Percentiles rank a stretch among this genome's conserved stretches.
phyloP scores from a whole-genome alignment of 2,888 invertebrate species.

The Ashinkailepas kermadecensis region DNA sequence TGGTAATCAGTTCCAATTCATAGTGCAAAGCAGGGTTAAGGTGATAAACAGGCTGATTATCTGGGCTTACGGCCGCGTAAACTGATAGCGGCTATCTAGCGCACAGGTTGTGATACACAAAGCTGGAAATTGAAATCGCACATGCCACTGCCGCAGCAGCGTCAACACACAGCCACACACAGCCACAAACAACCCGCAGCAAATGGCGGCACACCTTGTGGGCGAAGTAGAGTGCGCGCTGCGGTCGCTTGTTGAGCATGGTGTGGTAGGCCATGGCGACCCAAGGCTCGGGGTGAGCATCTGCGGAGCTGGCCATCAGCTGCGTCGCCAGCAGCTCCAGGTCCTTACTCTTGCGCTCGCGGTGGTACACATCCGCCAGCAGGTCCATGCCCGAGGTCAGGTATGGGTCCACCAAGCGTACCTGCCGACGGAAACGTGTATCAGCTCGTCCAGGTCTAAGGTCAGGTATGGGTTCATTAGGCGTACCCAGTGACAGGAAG shows the following conservation, averaged over 20 bases:
- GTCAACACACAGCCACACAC: neutral
- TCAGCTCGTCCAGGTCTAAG: too few relatives aligned
- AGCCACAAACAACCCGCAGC: neutral
- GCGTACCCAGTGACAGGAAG: too few relatives aligned
- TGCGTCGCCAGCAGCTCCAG: constrained; percentile 55
- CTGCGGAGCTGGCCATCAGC: constrained; percentile 40
- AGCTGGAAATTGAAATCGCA: too few relatives aligned
- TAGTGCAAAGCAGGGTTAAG: too few relatives aligned
- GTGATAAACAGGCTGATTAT: too few relatives aligned
- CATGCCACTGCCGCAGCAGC: too few relatives aligned
- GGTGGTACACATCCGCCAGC: constrained; percentile 54
- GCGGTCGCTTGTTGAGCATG: constrained; percentile 55
- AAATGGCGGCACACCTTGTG: constrained; percentile 49
- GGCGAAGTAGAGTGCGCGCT: constrained; percentile 62
- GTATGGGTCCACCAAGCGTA: constrained; percentile 49
- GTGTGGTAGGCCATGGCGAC: constrained; percentile 65
- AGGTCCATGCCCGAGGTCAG: constrained; percentile 56
- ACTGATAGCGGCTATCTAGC: too few relatives aligned
- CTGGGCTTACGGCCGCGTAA: too few relatives aligned
- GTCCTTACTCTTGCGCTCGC: constrained; percentile 53
- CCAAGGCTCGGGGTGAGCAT: constrained; percentile 60
- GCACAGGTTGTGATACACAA: too few relatives aligned
- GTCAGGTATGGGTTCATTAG: too few relatives aligned
- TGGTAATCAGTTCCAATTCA: too few relatives aligned
- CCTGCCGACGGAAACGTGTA: constrained; percentile 40